A percentile compares a stretch with the other conserved stretches of the same genome.
These are phyloP conservation scores for Sciurus niger DNA, from an alignment of 2,113 vertebrate species.

Conservation along the genomic window DNA sequence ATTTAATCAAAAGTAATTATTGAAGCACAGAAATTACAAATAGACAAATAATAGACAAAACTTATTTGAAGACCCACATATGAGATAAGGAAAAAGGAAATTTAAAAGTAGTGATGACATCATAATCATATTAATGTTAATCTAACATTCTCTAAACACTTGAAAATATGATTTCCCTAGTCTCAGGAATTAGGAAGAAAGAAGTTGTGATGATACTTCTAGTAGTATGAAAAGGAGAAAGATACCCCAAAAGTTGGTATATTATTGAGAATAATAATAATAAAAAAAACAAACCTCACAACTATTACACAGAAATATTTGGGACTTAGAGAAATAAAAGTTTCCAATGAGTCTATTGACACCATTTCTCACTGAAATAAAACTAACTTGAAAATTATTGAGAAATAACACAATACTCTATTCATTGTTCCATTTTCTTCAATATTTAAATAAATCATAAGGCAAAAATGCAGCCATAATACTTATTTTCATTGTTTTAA, in stretches of 20 bases:
- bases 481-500: neutral
- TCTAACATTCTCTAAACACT: neutral
- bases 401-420: neutral
- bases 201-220: neutral
- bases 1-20: neutral
- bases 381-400: neutral
- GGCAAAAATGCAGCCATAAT: neutral
- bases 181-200: neutral
- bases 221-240: neutral
- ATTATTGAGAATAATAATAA: neutral
- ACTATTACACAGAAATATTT: neutral
- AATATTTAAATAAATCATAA: neutral
- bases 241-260: neutral
- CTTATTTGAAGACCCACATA: neutral
- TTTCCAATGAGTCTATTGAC: neutral
- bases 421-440: neutral
- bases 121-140: neutral
- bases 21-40: neutral
- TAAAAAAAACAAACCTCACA: neutral
- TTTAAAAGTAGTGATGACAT: neutral
- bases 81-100: neutral
- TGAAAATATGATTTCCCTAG: neutral
- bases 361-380: neutral
- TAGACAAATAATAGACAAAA: neutral
- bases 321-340: no score